Conservation (phyloP, 2,113 vertebrate genomes). For the Equus quagga region DNA sequence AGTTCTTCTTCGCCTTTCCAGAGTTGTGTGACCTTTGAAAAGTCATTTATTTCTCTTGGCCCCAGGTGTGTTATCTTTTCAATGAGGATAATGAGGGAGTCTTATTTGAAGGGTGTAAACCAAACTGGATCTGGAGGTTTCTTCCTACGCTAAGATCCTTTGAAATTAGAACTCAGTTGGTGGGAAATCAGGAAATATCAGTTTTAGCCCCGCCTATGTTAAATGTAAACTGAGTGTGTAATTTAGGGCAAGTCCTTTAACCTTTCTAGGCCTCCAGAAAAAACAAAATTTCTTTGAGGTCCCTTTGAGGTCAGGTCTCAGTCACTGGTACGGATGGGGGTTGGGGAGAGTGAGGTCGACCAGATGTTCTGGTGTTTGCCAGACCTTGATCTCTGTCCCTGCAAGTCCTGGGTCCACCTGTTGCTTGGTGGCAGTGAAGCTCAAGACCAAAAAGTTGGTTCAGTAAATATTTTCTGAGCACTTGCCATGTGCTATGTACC, state of each 20-base stretch:
- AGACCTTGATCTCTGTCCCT: neutral
- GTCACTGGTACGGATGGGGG: neutral
- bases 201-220: neutral
- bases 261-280: neutral
- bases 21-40: neutral
- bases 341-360: neutral
- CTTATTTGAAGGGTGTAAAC: neutral
- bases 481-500: no score
- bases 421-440: neutral
- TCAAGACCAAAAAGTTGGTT: neutral
- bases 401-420: neutral
- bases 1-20: neutral
- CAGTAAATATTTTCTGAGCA: conserved; percentile 37
- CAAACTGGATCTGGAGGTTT: neutral
- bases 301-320: neutral
- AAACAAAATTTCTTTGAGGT: conserved; percentile 20
- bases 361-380: conserved; percentile 26
- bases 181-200: conserved; percentile 19
- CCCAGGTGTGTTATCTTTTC: neutral
- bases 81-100: neutral
- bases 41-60: neutral
- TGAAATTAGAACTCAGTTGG: conserved; percentile 8
- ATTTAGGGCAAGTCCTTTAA: neutral
- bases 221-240: neutral
- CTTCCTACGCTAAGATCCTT: neutral